These are phyloP conservation scores for Acanthoscelides obtectus DNA, from an alignment of 2,888 invertebrate species.

Conservation along the genomic window DNA sequence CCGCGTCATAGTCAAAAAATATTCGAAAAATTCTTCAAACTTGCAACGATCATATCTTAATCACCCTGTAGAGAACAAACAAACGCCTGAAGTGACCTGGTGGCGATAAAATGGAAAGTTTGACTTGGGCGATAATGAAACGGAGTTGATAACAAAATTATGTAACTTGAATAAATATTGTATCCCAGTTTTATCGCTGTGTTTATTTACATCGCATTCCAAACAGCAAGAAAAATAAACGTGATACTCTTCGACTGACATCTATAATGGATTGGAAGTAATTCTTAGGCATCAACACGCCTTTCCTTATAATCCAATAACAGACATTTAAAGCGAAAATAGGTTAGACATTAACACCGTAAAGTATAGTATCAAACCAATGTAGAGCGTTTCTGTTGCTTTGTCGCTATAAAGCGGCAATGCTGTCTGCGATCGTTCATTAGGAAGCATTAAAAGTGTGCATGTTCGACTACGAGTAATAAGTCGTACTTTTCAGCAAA, in stretches of 20 bases:
- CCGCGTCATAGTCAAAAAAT: too few relatives aligned
- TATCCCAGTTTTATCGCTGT: background rate
- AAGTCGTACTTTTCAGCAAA: too few relatives aligned
- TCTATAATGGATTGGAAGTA: background rate
- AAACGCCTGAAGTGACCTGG: background rate
- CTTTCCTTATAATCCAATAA: background rate
- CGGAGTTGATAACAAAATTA: background rate
- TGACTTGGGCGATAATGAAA: background rate
- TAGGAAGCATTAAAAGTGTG: too few relatives aligned
- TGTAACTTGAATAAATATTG: background rate
- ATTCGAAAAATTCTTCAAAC: too few relatives aligned
- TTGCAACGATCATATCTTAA: background rate
- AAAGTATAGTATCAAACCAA: too few relatives aligned
- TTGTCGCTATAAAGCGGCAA: too few relatives aligned
- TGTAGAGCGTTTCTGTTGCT: too few relatives aligned
- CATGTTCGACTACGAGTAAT: too few relatives aligned
- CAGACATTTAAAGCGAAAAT: too few relatives aligned
- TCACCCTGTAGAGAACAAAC: background rate
- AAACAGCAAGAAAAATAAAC: background rate
- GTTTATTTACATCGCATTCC: background rate
- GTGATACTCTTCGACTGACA: background rate
- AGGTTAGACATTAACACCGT: too few relatives aligned
- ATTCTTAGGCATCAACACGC: background rate
- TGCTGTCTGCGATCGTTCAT: too few relatives aligned
- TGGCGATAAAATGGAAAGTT: background rate